These are phyloP conservation scores for Sylvia atricapilla DNA, from an alignment of 2,113 vertebrate genomes.

Conservation along the genomic window DNA sequence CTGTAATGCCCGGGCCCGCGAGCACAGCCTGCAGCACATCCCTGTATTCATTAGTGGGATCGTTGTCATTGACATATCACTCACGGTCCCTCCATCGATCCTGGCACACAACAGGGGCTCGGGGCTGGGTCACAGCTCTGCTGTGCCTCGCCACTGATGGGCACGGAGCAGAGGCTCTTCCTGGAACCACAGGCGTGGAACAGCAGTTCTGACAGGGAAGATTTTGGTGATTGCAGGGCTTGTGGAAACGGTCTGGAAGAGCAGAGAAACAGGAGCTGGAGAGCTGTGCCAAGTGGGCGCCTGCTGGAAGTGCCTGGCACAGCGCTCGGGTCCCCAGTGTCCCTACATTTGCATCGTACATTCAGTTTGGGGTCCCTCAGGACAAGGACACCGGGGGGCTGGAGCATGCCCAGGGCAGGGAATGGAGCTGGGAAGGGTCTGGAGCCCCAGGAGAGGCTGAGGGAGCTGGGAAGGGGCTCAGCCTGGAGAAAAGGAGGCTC, in stretches of 20 bases:
- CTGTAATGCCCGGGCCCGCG: neutral
- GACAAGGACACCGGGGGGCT: fast-evolving
- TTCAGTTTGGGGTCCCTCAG: neutral
- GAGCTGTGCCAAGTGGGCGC: neutral
- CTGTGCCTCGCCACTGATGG: neutral
- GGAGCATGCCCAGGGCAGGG: fast-evolving
- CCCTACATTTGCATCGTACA: fast-evolving
- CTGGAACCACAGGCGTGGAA: neutral
- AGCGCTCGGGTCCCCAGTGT: no score
- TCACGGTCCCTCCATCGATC: neutral
- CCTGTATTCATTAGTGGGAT: neutral
- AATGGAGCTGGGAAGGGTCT: fast-evolving
- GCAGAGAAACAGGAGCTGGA: neutral
- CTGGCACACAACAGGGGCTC: neutral
- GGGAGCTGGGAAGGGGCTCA: neutral
- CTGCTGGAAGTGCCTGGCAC: neutral
- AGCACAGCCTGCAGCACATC: neutral
- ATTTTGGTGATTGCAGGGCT: neutral
- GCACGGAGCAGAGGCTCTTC: neutral
- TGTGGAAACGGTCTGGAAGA: neutral
- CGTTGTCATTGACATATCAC: neutral
- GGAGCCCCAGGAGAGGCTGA: neutral
- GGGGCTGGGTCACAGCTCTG: neutral
- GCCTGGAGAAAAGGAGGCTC: neutral
- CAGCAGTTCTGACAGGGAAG: fast-evolving